Evolutionary conservation across 2,113 vertebrate species (phyloP).

Genomic region (Etheostoma spectabile): DNA sequence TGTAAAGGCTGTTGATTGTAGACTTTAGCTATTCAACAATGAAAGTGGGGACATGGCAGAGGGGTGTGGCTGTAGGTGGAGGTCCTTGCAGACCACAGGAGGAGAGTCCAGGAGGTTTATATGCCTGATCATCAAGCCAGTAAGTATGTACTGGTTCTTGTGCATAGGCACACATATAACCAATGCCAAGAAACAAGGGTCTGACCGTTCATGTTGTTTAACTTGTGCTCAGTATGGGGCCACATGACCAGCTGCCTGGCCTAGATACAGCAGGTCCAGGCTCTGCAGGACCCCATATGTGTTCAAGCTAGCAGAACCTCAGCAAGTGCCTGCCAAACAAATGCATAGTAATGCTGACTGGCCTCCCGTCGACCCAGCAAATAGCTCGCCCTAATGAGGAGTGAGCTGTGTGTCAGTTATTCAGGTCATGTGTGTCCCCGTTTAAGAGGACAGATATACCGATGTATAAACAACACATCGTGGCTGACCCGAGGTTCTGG

Average conservation of each 20-base stretch:
- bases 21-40: neutral
- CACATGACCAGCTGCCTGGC: constrained; percentile 2
- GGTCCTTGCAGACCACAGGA: neutral
- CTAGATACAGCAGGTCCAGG: neutral
- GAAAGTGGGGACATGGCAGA: neutral
- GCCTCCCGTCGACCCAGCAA: neutral
- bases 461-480: neutral
- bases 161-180: neutral
- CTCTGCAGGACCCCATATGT: neutral
- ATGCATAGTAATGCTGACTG: neutral
- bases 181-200: neutral
- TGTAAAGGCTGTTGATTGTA: neutral
- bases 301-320: neutral
- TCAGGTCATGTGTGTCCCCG: constrained; percentile 11
- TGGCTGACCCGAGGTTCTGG: neutral
- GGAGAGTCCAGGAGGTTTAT: neutral
- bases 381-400: neutral
- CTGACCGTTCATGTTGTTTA: constrained; percentile 15
- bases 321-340: neutral
- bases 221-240: constrained; percentile 6
- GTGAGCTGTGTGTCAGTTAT: neutral
- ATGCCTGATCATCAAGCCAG: neutral
- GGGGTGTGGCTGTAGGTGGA: neutral
- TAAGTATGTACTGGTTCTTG: neutral
- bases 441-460: constrained; percentile 10